Evolutionary conservation across 2,113 vertebrate genomes (phyloP).

Genomic region (Onychostruthus taczanowskii): DNA sequence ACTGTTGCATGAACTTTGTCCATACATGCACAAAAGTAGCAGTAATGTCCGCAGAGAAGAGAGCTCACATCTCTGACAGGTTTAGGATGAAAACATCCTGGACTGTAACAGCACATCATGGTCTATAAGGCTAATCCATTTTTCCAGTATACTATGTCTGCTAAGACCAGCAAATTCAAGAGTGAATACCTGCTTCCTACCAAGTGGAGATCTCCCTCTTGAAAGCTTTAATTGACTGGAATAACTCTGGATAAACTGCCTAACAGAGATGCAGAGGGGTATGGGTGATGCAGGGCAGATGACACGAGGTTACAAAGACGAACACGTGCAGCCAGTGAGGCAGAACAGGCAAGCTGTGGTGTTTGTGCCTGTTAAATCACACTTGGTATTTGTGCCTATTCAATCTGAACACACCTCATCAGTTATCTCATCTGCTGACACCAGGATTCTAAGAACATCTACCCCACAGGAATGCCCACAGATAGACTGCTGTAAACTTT

Average conservation of each 20-base stretch:
- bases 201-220: background rate
- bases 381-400: constrained; percentile 82
- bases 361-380: constrained; percentile 85
- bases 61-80: background rate
- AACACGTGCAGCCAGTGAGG: background rate
- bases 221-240: background rate
- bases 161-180: background rate
- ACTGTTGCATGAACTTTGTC: background rate
- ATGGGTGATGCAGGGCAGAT: constrained; percentile 21
- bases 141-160: background rate
- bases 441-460: constrained; percentile 39
- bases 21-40: background rate
- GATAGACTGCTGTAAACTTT: background rate
- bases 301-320: background rate
- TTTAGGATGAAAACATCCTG: background rate
- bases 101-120: background rate
- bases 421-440: constrained; percentile 68
- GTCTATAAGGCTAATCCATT: background rate
- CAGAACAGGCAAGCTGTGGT: constrained; percentile 77
- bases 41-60: background rate
- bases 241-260: constrained; percentile 60
- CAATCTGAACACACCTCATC: constrained; percentile 84
- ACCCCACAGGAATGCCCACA: background rate
- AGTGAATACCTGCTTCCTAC: background rate
- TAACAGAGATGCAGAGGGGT: constrained; percentile 67